Percentiles rank a stretch among this genome's conserved stretches.
phyloP scores from a whole-genome alignment of 2,888 invertebrate genomes.

The Schizotus pectinicornis region DNA sequence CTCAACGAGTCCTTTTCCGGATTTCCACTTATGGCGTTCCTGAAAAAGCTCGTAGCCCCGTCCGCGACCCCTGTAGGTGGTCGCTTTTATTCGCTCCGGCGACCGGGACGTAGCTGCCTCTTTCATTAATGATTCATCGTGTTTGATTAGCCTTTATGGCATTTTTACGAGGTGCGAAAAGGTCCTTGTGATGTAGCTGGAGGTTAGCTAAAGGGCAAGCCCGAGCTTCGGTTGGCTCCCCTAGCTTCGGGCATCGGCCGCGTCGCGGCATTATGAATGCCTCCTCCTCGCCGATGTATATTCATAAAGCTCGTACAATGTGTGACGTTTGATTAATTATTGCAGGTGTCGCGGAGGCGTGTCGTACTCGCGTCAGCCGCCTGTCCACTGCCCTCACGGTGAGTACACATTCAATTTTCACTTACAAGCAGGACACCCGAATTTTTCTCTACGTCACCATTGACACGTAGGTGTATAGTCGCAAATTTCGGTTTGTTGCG shows the following conservation, averaged over 20 bases:
- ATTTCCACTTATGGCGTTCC: no score
- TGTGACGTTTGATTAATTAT: slow-evolving; percentile 35
- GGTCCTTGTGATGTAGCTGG: slow-evolving; percentile 6
- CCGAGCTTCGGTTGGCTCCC: slow-evolving; percentile 3
- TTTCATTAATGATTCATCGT: slow-evolving; percentile 29
- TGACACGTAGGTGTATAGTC: neutral
- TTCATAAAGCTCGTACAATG: slow-evolving; percentile 27
- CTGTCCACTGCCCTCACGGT: slow-evolving; percentile 34
- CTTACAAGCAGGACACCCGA: neutral
- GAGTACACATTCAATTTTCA: slow-evolving; percentile 27
- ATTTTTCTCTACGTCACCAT: neutral
- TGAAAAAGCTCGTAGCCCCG: no score
- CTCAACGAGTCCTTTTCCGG: no score
- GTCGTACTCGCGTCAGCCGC: slow-evolving; percentile 28
- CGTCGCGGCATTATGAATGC: slow-evolving; percentile 11
- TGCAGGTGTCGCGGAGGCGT: slow-evolving; percentile 38
- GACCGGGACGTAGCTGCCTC: slow-evolving; percentile 10
- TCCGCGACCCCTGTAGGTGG: no score
- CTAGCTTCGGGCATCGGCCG: neutral
- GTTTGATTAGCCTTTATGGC: slow-evolving; percentile 29
- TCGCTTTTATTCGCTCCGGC: neutral
- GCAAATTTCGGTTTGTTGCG: neutral
- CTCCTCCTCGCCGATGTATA: slow-evolving; percentile 18
- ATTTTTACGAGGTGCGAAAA: slow-evolving; percentile 32
- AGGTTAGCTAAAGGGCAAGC: slow-evolving; percentile 18